Percentiles rank a stretch among this genome's conserved stretches.
Conservation (phyloP, 2,113 vertebrate genomes). For the Pedetes capensis region DNA sequence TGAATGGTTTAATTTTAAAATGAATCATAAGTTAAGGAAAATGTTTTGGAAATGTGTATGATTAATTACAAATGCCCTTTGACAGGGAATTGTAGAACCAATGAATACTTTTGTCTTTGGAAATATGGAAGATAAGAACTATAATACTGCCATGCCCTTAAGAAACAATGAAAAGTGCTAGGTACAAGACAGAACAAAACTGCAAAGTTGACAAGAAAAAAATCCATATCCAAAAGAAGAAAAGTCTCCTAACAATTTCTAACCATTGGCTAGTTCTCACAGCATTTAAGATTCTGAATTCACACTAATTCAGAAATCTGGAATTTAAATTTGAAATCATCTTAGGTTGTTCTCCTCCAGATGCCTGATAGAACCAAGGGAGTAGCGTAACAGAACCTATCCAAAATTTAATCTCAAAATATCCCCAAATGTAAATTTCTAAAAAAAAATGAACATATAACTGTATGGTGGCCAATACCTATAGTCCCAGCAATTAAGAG, state of each 20-base stretch:
- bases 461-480: too few relatives aligned
- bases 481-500: too few relatives aligned
- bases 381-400: not conserved
- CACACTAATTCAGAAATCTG: not conserved
- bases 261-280: not conserved
- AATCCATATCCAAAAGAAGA: not conserved
- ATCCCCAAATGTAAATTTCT: not conserved
- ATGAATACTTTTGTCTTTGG: not conserved
- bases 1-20: not conserved
- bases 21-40: not conserved
- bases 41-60: not conserved
- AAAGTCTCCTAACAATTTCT: not conserved
- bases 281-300: not conserved
- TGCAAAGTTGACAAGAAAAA: not conserved
- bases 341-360: not conserved
- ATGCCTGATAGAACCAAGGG: not conserved
- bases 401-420: not conserved
- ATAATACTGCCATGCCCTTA: not conserved
- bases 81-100: not conserved
- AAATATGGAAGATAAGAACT: not conserved
- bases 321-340: conserved; percentile 10
- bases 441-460: too few relatives aligned
- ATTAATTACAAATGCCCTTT: not conserved
- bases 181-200: not conserved
- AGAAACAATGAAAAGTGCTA: not conserved